Conservation (phyloP, 1,140 invertebrate genomes). For the Ceratosolen solmsi region DNA sequence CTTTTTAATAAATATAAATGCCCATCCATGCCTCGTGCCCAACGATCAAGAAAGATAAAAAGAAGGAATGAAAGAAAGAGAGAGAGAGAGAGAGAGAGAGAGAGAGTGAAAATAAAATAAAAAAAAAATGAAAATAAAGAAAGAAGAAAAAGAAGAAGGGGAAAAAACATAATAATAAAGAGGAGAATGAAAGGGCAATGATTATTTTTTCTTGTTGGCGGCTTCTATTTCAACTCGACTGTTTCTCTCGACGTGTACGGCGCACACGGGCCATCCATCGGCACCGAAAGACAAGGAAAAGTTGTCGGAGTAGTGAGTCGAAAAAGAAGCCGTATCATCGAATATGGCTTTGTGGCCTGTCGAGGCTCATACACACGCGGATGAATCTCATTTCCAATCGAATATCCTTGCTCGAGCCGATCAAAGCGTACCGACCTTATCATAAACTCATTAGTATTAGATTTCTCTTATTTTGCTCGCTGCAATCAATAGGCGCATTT, state of each 20-base stretch:
- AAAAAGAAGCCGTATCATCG: conserved; percentile 34
- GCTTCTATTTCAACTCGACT: conserved; percentile 31
- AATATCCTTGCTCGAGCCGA: not conserved
- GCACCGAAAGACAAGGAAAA: conserved; percentile 14
- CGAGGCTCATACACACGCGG: not conserved
- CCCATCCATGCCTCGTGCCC: not conserved
- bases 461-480: not conserved
- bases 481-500: conserved; percentile 5
- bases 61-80: too few species aligned
- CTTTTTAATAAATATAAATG: conserved; percentile 26
- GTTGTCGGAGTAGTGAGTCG: not conserved
- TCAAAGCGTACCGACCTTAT: conserved; percentile 36
- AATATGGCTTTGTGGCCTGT: not conserved
- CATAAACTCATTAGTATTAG: conserved; percentile 22
- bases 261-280: not conserved
- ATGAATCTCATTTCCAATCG: conserved; percentile 36
- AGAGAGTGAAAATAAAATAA: too few species aligned
- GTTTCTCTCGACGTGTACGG: not conserved
- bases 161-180: too few species aligned
- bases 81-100: too few species aligned
- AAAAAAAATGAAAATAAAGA: conserved; percentile 32
- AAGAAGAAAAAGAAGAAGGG: too few species aligned
- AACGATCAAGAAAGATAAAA: too few species aligned
- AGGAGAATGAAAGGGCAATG: not conserved
- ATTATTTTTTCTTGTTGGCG: not conserved